A percentile compares a stretch with the other conserved stretches of the same genome.
These are phyloP conservation scores for Drosophila vallismaia DNA, from an alignment of 2,888 invertebrate genomes.

Conservation along the genomic window DNA sequence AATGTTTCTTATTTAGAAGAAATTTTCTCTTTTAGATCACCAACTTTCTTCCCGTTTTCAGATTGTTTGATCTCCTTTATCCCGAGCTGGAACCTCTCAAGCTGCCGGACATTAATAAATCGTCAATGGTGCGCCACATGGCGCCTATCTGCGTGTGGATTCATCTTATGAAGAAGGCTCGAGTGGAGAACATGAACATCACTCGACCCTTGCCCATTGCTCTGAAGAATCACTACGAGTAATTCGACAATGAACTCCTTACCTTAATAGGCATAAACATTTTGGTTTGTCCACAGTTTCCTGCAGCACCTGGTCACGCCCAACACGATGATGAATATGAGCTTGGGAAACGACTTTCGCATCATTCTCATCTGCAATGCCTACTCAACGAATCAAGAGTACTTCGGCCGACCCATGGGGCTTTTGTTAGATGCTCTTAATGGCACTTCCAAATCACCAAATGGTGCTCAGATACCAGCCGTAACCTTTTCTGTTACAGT, in stretches of 20 bases:
- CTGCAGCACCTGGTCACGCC: conserved; percentile 93
- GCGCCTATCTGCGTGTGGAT: conserved; percentile 99
- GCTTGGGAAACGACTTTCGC: conserved; percentile 93
- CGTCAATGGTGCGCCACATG: conserved; percentile 88
- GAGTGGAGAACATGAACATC: conserved; percentile 92
- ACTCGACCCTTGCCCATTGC: conserved; percentile 91
- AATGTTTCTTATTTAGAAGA: not conserved
- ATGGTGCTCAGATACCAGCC: conserved; percentile 88
- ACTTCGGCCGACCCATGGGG: conserved; percentile 95
- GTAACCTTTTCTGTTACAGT: conserved; percentile 96
- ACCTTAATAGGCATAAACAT: not conserved
- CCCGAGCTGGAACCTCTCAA: conserved; percentile 95
- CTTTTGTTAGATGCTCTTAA: conserved; percentile 94
- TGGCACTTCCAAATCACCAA: conserved; percentile 87
- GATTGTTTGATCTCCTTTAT: conserved; percentile 95
- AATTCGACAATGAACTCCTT: not conserved
- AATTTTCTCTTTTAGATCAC: conserved; percentile 85
- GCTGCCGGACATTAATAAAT: conserved; percentile 94
- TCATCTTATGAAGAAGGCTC: conserved; percentile 96
- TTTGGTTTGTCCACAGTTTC: conserved; percentile 86
- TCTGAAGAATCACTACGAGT: conserved; percentile 93
- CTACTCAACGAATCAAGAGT: conserved; percentile 96
- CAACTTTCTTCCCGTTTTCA: conserved; percentile 94
- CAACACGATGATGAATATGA: conserved; percentile 89
- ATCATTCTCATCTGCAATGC: conserved; percentile 97